Evolutionary conservation across 2,113 vertebrate species (phyloP).

Genomic region (Lipotes vexillifer): DNA sequence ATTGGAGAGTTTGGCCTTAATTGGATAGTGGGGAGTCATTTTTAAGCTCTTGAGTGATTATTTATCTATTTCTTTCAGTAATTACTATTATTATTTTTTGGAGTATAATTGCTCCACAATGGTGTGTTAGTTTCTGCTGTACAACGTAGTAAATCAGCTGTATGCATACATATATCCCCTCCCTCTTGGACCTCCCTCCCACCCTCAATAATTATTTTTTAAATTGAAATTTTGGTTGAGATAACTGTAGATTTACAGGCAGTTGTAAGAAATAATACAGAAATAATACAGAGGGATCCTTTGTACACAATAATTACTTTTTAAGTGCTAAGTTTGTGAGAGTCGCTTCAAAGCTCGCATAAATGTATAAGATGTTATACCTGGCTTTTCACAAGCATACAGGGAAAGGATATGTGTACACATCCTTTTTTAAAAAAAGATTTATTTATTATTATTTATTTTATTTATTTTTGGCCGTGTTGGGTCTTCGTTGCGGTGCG

Average conservation of each 20-base stretch:
- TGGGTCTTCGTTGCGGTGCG: no score
- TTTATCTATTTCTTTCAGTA: neutral
- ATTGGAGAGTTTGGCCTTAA: neutral
- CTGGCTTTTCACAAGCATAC: neutral
- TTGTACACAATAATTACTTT: neutral
- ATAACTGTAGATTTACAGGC: neutral
- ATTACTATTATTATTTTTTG: neutral
- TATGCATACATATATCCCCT: no score
- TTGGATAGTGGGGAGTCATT: neutral
- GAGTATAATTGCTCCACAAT: no score
- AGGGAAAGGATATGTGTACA: neutral
- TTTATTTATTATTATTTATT: no score
- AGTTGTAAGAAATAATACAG: neutral
- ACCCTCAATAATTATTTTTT: neutral
- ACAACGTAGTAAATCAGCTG: no score
- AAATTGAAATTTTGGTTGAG: neutral
- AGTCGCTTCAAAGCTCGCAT: neutral
- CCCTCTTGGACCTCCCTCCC: no score
- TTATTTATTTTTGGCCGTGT: no score
- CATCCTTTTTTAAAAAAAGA: neutral
- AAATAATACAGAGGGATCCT: neutral
- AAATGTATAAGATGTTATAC: neutral
- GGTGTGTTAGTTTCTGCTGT: no score
- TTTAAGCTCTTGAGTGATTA: constrained; percentile 9
- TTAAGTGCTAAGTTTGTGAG: constrained; percentile 4